A percentile compares a stretch with the other conserved stretches of the same genome.
Conservation (phyloP, 1,140 invertebrate genomes). For the Copidosoma floridanum region DNA sequence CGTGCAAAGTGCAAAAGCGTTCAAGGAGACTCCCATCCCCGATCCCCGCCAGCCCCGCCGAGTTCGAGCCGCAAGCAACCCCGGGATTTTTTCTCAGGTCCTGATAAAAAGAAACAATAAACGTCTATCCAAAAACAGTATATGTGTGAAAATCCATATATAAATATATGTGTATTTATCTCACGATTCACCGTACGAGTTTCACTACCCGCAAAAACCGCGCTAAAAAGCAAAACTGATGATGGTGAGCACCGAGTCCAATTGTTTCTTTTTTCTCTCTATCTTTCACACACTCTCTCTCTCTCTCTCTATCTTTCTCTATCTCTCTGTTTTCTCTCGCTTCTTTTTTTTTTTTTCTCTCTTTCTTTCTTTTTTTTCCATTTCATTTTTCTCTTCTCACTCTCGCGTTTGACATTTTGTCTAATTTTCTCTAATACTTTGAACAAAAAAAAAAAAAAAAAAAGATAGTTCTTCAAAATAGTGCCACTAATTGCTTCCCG, state of each 20-base stretch:
- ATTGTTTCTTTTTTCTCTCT: slow-evolving; percentile 18
- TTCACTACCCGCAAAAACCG: slow-evolving; percentile 30
- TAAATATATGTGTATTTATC: too few relatives aligned
- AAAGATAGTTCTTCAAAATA: background rate
- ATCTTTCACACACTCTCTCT: slow-evolving; percentile 26
- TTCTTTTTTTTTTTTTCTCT: too few relatives aligned
- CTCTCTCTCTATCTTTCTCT: slow-evolving; percentile 18
- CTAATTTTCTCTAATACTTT: slow-evolving; percentile 4
- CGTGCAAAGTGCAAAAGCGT: slow-evolving; percentile 16
- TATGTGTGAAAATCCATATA: too few relatives aligned
- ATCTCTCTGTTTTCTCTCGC: slow-evolving; percentile 16
- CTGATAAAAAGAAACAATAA: too few relatives aligned
- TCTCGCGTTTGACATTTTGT: slow-evolving; percentile 12
- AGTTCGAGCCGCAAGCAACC: slow-evolving; percentile 56
- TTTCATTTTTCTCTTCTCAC: too few relatives aligned
- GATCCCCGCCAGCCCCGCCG: slow-evolving; percentile 55
- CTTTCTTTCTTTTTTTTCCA: too few relatives aligned
- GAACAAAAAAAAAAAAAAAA: slow-evolving; percentile 5
- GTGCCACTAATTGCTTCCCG: slow-evolving; percentile 31
- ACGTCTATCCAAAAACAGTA: too few relatives aligned
- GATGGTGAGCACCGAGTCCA: slow-evolving; percentile 56
- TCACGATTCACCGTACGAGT: too few relatives aligned
- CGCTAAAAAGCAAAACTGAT: slow-evolving; percentile 44
- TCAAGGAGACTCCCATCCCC: slow-evolving; percentile 35
- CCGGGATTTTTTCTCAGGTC: slow-evolving; percentile 45